Evolutionary conservation across 2,888 invertebrate species (phyloP).

Genomic region (Torymus auratus): DNA sequence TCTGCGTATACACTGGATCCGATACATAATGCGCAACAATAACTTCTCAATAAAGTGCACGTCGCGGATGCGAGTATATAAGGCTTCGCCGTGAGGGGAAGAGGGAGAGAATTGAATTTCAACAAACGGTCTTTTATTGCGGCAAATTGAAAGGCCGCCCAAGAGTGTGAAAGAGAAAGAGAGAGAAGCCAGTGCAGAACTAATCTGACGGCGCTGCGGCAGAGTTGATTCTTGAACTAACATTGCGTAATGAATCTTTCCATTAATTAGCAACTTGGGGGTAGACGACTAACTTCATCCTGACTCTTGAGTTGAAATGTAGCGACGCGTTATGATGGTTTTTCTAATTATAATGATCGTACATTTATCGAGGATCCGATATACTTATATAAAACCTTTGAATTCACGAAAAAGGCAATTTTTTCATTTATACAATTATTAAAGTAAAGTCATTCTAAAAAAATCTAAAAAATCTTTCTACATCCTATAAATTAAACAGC

Average conservation of each 20-base stretch:
- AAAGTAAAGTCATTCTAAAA: too few relatives aligned
- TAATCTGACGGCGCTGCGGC: not conserved
- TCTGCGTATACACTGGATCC: not conserved
- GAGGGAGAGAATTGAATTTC: constrained; percentile 1
- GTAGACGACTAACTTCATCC: too few relatives aligned
- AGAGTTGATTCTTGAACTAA: not conserved
- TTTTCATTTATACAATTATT: too few relatives aligned
- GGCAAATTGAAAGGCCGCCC: constrained; percentile 4
- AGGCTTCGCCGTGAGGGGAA: not conserved
- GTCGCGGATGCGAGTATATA: not conserved
- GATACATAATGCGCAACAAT: not conserved
- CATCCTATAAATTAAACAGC: too few relatives aligned
- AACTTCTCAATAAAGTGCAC: not conserved
- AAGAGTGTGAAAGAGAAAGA: too few relatives aligned
- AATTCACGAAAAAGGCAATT: too few relatives aligned
- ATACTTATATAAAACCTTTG: too few relatives aligned
- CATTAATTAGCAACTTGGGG: not conserved
- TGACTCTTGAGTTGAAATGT: too few relatives aligned
- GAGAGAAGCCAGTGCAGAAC: not conserved
- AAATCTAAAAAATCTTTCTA: too few relatives aligned
- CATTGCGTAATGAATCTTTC: constrained; percentile 23
- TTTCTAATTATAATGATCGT: too few relatives aligned
- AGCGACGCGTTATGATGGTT: too few relatives aligned
- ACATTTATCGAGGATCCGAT: too few relatives aligned
- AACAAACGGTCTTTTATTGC: constrained; percentile 4